Base-by-base conservation (phyloP, 2,888 invertebrate species). In the Latrodectus hesperus region DNA sequence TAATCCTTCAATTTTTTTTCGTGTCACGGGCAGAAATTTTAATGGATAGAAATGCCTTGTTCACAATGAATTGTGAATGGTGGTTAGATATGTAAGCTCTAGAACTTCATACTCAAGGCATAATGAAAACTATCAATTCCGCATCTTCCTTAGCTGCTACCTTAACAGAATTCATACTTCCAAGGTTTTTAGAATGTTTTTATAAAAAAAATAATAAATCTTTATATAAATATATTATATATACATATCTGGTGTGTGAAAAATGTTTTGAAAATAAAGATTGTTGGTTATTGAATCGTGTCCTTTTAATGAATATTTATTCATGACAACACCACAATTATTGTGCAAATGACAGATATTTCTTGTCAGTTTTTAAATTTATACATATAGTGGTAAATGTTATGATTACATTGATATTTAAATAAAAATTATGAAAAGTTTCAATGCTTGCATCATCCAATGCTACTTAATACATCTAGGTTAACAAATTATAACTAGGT, bases 161-260 rank as follows among this genome's bases (percentile, higher is more conserved):
- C 60, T 16, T 60, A 60, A 16, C 60, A 10, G 60, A 60, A 60
- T 60, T 16, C 12, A 60, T n/a, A 84, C 84, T 84, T 84, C 83
- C 84, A 84, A 75, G 65, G 72, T 84, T 84, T 84, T 84, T 84
- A 84, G 84, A 84, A 72, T 65, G 84, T 84, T 84, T 84, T 84
- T 84, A 84, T 84, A 84, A 76, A 84, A 84, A 76, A 76, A 38
- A 60, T 65, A 52, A 84, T 77, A 77, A 77, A 76, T 71, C 84
- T 84, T 84, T 84, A 84, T 84, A 84, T 81, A 81, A 76, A 84
- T 84, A 84, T 71, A 77, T 77, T 60, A 84, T 81, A 81, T 84
- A 84, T 84, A 84, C 77, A 77, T 77, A 83, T 83, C 83, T 77
- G 84, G 77, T 84, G 84, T 84, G 84, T 60, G 12, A 84, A 72